Base-by-base conservation (phyloP, 2,888 invertebrate genomes). In the Melinaea marsaeus region DNA sequence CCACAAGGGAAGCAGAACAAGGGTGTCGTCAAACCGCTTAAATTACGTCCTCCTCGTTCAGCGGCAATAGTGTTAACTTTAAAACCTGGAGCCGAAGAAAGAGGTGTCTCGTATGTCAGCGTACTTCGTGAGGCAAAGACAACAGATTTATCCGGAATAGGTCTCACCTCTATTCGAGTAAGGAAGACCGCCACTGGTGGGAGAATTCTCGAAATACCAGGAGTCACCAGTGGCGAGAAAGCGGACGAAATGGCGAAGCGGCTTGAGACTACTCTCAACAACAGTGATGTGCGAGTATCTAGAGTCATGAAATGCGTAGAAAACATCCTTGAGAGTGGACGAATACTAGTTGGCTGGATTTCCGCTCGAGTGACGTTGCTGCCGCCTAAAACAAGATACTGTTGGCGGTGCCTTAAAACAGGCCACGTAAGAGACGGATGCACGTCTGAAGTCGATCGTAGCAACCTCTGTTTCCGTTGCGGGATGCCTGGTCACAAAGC, bases 261-360 rank as follows among this genome's bases (percentile, higher is more conserved):
- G 1, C 1, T 22, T 1, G 22, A 22, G 22, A 22, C 22, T 22
- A 22, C 22, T 22, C 22, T 22, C 1, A 22, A 22, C 22, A 22
- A 22, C 1, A 1, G 22, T 22, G 22, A 22, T 1, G 22, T 22
- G 1, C 22, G 22, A 22, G 22, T 22, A 22, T 22, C 22, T 22
- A 22, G 22, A 1, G 22, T 22, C 6, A 45, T 11, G 6, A 45
- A 45, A 45, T 45, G 45, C 45, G 63, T 62, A 0, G 70, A 69
- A 0, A 65, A 61, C 34, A 9, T 71, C 5, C 35, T 33, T 2
- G 58, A 62, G 0, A 13, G 6, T 5, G 63, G 65, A 2, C 57
- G 67, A 1, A 45, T 73, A 0, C 55, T 68, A 4, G 42, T 70
- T 2, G 69, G 70, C 2, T 71, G 68, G 68, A 64, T 65, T 2